These are phyloP conservation scores for Pissodes strobi DNA, from an alignment of 1,140 invertebrate species.

Conservation along the genomic window DNA sequence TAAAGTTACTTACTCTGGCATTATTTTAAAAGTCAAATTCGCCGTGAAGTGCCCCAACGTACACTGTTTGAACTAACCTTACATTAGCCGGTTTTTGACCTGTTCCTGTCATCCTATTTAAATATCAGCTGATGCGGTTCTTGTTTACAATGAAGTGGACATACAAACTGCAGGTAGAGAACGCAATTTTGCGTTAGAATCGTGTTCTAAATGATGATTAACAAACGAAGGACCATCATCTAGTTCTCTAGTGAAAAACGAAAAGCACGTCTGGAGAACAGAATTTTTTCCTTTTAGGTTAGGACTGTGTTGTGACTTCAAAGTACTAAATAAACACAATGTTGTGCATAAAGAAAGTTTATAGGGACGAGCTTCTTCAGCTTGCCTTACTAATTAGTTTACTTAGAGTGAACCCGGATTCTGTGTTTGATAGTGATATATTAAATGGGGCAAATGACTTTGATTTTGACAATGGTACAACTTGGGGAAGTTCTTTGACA, in stretches of 20 bases:
- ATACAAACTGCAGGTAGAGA: not conserved
- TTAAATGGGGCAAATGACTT: slow-evolving; percentile 55
- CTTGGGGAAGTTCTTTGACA: slow-evolving; percentile 62
- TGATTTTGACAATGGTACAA: slow-evolving; percentile 68
- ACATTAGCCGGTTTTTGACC: slow-evolving; percentile 35
- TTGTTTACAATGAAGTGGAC: slow-evolving; percentile 29
- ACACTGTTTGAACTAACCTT: slow-evolving; percentile 17
- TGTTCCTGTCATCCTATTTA: slow-evolving; percentile 36
- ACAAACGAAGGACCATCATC: slow-evolving; percentile 3
- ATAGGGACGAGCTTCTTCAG: slow-evolving; percentile 77
- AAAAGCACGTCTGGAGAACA: not conserved
- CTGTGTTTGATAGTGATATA: slow-evolving; percentile 65
- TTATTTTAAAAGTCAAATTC: slow-evolving; percentile 7
- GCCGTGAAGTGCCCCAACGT: no score
- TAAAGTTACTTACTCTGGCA: not conserved
- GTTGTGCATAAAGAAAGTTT: slow-evolving; percentile 76
- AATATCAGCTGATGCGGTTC: slow-evolving; percentile 33
- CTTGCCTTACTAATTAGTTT: slow-evolving; percentile 78
- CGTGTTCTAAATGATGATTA: slow-evolving; percentile 17
- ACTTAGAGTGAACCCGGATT: slow-evolving; percentile 73
- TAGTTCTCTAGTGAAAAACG: slow-evolving; percentile 12
- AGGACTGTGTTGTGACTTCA: not conserved
- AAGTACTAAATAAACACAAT: slow-evolving; percentile 55
- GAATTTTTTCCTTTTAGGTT: slow-evolving; percentile 4
- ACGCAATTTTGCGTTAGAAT: not conserved